These are phyloP conservation scores for Channallabes apus DNA, from an alignment of 2,797 vertebrate genomes.

Conservation along the genomic window DNA sequence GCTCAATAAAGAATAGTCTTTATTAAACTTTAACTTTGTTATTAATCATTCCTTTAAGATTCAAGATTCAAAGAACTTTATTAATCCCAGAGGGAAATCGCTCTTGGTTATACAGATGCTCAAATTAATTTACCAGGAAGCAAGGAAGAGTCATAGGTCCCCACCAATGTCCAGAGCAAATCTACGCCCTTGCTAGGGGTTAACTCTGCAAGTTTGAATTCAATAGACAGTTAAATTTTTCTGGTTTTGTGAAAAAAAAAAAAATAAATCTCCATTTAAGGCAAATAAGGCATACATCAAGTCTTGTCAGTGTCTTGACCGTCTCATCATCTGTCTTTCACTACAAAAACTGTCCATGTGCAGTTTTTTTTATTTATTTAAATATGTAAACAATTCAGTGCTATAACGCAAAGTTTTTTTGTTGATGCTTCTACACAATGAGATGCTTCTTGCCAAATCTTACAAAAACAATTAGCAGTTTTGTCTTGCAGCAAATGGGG, in stretches of 20 bases:
- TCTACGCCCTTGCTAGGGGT: no score
- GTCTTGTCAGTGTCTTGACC: not conserved
- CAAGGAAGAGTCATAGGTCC: no score
- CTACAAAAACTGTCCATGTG: not conserved
- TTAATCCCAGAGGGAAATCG: no score
- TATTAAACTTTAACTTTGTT: no score
- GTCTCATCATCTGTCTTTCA: not conserved
- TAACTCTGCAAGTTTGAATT: not conserved
- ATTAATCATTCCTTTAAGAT: no score
- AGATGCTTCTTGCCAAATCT: constrained; percentile 1
- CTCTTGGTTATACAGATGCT: no score
- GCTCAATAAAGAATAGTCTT: no score
- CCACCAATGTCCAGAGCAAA: no score
- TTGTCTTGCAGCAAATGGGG: not conserved
- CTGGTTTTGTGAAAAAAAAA: not conserved
- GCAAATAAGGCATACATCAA: not conserved
- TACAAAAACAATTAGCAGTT: not conserved
- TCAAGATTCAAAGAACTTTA: no score
- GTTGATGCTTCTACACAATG: not conserved
- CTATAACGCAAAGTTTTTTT: not conserved
- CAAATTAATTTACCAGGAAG: no score
- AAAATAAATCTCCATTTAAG: not conserved
- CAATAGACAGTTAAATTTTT: not conserved
- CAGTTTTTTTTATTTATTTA: not conserved
- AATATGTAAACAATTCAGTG: not conserved